These are phyloP conservation scores for Julus scanicus DNA, from an alignment of 2,888 invertebrate species.

Conservation along the genomic window DNA sequence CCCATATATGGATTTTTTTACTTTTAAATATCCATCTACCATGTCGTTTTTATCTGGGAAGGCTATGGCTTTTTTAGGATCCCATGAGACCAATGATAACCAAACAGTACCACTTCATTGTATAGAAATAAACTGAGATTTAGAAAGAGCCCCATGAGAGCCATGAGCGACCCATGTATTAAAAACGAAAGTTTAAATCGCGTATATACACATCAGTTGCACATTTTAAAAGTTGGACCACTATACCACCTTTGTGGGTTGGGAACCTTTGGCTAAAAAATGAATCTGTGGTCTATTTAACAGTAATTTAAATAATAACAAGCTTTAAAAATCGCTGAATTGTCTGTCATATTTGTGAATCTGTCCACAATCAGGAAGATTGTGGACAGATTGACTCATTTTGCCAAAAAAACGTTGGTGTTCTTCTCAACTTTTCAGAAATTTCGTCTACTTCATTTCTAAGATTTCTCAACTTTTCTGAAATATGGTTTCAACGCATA, in stretches of 20 bases:
- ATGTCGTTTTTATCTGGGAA: background rate
- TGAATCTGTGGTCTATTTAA: no score
- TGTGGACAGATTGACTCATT: no score
- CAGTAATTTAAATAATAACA: no score
- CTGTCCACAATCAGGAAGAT: no score
- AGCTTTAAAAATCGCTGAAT: no score
- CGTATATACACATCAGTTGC: background rate
- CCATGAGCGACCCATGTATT: slow-evolving; percentile 9
- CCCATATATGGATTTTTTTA: slow-evolving; percentile 38
- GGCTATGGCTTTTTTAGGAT: background rate
- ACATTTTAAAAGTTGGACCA: background rate
- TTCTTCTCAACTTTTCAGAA: no score
- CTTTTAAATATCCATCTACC: slow-evolving; percentile 30
- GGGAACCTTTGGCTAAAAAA: no score
- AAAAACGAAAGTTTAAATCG: background rate
- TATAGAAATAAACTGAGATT: slow-evolving; percentile 32
- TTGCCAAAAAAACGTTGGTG: no score
- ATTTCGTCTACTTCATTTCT: no score
- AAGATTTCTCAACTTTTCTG: no score
- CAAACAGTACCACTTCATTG: slow-evolving; percentile 41
- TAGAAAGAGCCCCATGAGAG: background rate
- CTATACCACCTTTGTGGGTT: background rate
- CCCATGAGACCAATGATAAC: slow-evolving; percentile 24
- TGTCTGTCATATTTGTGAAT: no score
- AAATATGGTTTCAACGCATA: no score